These are phyloP conservation scores for Drosophila lacicola DNA, from an alignment of 2,888 invertebrate genomes.

Conservation along the genomic window DNA sequence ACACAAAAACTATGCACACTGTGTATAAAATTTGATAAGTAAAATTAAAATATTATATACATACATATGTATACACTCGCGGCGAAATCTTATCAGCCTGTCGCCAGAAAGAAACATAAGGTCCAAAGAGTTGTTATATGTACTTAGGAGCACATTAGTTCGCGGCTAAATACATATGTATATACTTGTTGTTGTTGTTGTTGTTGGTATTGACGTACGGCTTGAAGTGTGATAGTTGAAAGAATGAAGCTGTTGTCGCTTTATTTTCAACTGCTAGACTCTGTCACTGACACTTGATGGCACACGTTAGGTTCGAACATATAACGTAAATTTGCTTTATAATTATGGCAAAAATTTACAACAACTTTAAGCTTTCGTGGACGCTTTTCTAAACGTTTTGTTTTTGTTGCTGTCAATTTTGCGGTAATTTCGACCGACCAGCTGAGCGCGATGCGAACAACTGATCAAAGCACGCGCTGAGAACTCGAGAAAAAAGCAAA, in stretches of 20 bases:
- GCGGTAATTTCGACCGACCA: constrained; percentile 66
- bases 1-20: constrained; percentile 52
- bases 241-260: constrained; percentile 3
- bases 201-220: constrained; percentile 54
- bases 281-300: constrained; percentile 42
- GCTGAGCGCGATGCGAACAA: constrained; percentile 74
- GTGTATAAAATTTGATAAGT: constrained; percentile 67
- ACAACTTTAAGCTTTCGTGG: constrained; percentile 52
- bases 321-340: constrained; percentile 34
- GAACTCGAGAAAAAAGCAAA: constrained; percentile 44
- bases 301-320: constrained; percentile 41
- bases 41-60: constrained; percentile 27
- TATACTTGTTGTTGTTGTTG: constrained; percentile 17
- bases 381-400: constrained; percentile 29
- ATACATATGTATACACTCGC: constrained; percentile 12
- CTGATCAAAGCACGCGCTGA: constrained; percentile 62
- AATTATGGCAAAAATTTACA: constrained; percentile 75
- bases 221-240: constrained; percentile 39
- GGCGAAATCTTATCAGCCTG: constrained; percentile 70
- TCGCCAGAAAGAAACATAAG: constrained; percentile 41
- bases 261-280: constrained; percentile 19
- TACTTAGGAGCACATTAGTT: constrained; percentile 12
- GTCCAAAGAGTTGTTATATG: constrained; percentile 37
- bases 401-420: constrained; percentile 74
- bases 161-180: constrained; percentile 6